These are phyloP conservation scores for Xiphophorus maculatus DNA, from an alignment of 2,113 vertebrate species.

Conservation along the genomic window DNA sequence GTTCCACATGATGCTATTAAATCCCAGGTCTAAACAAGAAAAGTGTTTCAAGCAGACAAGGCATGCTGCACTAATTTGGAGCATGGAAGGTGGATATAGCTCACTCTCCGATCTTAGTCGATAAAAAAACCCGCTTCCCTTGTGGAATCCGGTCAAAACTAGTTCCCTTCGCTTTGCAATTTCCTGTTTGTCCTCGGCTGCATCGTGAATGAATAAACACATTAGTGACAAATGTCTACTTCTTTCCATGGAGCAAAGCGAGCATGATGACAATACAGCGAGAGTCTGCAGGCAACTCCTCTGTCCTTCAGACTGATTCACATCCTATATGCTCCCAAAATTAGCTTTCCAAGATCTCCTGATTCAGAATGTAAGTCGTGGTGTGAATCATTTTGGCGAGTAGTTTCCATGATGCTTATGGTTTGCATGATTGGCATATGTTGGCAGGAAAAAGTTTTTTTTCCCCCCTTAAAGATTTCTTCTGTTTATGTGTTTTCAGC, in stretches of 20 bases:
- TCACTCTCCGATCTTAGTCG: slow-evolving; percentile 13
- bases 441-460: neutral
- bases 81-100: slow-evolving; percentile 36
- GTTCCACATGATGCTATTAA: slow-evolving; percentile 63
- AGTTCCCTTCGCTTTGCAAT: slow-evolving; percentile 19
- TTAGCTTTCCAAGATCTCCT: slow-evolving; percentile 5
- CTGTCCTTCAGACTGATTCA: neutral
- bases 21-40: slow-evolving; percentile 53
- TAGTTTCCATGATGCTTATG: neutral
- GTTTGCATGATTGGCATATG: neutral
- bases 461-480: too few species aligned
- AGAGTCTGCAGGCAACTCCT: slow-evolving; percentile 1
- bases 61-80: slow-evolving; percentile 50
- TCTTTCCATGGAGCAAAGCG: neutral
- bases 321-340: neutral
- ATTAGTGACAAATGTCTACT: slow-evolving; percentile 7
- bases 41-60: slow-evolving; percentile 63
- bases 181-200: slow-evolving; percentile 43
- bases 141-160: slow-evolving; percentile 6
- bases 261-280: slow-evolving; percentile 6
- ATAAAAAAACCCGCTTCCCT: slow-evolving; percentile 27
- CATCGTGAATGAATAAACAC: slow-evolving; percentile 27
- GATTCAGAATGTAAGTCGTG: neutral
- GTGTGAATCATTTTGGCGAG: neutral
- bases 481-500: too few species aligned